Evolutionary conservation across 2,113 vertebrate species (phyloP).

Genomic region (Amphiprion percula): DNA sequence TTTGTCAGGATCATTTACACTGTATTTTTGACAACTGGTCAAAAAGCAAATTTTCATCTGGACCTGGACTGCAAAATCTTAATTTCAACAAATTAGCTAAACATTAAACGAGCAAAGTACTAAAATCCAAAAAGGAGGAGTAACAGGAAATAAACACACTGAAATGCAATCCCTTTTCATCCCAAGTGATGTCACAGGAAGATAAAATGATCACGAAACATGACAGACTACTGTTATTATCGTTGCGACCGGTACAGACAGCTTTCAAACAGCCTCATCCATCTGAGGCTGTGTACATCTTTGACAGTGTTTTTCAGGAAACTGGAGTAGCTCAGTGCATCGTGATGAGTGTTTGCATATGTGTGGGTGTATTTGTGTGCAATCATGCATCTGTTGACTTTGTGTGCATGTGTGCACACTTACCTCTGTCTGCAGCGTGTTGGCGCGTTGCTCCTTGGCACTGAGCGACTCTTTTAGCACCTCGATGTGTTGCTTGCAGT

Average conservation of each 20-base stretch:
- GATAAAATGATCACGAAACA: neutral
- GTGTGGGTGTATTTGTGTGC: neutral
- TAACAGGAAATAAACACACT: neutral
- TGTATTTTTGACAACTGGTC: neutral
- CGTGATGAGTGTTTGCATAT: slow-evolving; percentile 7
- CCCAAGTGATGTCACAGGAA: neutral
- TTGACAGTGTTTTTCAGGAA: neutral
- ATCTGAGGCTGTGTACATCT: neutral
- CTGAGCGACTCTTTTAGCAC: slow-evolving; percentile 98
- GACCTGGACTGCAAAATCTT: neutral
- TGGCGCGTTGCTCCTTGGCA: slow-evolving; percentile 97
- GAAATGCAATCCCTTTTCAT: neutral
- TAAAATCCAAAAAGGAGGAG: neutral
- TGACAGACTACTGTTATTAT: neutral
- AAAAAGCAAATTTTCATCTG: neutral
- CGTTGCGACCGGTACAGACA: neutral
- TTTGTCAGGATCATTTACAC: neutral
- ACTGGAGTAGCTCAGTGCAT: neutral
- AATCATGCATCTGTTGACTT: neutral
- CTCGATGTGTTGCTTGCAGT: slow-evolving; percentile 99
- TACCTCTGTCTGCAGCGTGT: slow-evolving; percentile 98
- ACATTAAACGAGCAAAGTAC: neutral
- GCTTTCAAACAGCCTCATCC: neutral
- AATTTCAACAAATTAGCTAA: neutral
- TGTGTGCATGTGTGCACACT: slow-evolving; percentile 36